A percentile compares a stretch with the other conserved stretches of the same genome.
Conservation (phyloP, 2,888 invertebrate species). For the Eumacrocentrus americanus region DNA sequence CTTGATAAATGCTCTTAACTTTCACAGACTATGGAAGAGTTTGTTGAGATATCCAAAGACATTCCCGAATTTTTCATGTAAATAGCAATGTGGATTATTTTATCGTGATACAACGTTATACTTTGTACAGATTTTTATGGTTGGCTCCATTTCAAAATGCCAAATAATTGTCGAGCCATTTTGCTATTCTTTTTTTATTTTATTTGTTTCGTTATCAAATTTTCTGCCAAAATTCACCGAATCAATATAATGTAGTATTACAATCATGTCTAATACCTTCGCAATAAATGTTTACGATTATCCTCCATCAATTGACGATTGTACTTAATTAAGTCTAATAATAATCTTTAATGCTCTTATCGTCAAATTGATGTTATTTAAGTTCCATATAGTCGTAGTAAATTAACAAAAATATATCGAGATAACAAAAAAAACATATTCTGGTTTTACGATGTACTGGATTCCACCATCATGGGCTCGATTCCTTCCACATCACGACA, state of each 20-base stretch:
- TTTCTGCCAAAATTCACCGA: constrained; percentile 15
- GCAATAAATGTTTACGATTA: constrained; percentile 1
- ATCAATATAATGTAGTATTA: constrained; percentile 11
- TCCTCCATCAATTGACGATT: constrained; percentile 30
- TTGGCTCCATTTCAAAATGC: constrained; percentile 2
- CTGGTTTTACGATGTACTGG: constrained; percentile 43
- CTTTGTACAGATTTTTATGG: constrained; percentile 22
- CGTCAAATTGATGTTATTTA: constrained; percentile 6
- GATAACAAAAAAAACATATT: constrained; percentile 7
- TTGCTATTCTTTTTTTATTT: neutral
- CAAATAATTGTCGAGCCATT: neutral
- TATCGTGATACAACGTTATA: constrained; percentile 16
- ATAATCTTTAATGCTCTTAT: constrained; percentile 28
- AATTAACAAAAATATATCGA: constrained; percentile 11
- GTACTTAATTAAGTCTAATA: constrained; percentile 32
- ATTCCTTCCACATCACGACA: constrained; percentile 75
- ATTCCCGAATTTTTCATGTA: constrained; percentile 22
- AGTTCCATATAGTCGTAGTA: constrained; percentile 17
- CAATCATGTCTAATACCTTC: neutral
- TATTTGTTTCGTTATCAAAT: neutral
- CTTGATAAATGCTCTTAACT: neutral
- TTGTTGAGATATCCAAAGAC: neutral
- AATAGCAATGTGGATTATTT: constrained; percentile 27
- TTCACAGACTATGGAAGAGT: neutral
- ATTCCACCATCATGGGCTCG: constrained; percentile 46